Conservation (phyloP, 2,797 vertebrate species). For the Enteromius afrohamiltoni region DNA sequence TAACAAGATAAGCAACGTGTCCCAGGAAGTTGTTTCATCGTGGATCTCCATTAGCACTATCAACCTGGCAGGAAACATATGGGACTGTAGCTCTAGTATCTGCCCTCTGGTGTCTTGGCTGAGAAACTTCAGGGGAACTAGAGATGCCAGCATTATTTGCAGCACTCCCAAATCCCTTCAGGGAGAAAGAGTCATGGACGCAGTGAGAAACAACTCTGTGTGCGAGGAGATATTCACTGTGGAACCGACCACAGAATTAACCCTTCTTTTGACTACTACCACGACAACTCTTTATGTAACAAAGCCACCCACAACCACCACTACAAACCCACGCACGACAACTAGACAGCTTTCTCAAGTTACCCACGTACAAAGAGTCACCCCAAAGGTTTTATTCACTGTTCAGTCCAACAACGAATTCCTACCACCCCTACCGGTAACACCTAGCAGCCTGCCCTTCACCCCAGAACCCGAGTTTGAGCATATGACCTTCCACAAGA, state of each 20-base stretch:
- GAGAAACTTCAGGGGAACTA: conserved; percentile 86
- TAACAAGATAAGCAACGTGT: conserved; percentile 93
- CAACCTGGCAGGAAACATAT: conserved; percentile 91
- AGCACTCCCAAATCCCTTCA: conserved; percentile 91
- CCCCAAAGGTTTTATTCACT: conserved; percentile 75
- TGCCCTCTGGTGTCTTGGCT: conserved; percentile 94
- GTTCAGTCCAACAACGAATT: conserved; percentile 67
- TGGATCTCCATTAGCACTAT: conserved; percentile 93
- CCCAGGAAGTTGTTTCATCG: conserved; percentile 87
- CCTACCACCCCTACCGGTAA: conserved; percentile 63
- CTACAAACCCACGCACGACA: conserved; percentile 70
- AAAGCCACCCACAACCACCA: conserved; percentile 67
- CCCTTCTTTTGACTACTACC: conserved; percentile 65
- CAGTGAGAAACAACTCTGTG: conserved; percentile 86
- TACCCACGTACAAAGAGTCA: conserved; percentile 73
- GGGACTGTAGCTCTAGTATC: conserved; percentile 93
- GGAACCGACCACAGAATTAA: conserved; percentile 70
- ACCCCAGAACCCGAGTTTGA: conserved; percentile 87
- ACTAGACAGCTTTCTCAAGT: conserved; percentile 76
- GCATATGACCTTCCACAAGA: conserved; percentile 96
- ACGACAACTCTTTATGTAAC: conserved; percentile 72
- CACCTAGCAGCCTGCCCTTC: conserved; percentile 71
- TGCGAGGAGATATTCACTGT: conserved; percentile 78
- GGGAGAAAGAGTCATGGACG: conserved; percentile 89
- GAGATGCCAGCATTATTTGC: conserved; percentile 94